Base-by-base conservation (phyloP, 2,888 invertebrate species). In the Lasioglossum lativentre region DNA sequence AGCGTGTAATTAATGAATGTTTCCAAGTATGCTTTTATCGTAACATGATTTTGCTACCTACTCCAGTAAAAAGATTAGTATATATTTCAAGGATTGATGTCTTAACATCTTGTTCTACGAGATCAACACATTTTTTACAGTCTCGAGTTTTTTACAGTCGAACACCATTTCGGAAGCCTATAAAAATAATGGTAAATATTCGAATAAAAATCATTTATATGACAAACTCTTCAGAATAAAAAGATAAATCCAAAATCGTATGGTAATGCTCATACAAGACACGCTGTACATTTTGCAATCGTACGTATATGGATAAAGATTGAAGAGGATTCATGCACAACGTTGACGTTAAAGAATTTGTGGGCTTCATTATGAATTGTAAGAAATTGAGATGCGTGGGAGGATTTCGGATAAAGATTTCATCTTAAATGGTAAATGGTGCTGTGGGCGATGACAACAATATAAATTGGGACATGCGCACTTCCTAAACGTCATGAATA, bases 341-440 rank as follows among this genome's bases (percentile, higher is more conserved):
- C 12, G 19, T 2, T 34, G 78, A 70, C 27, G 47, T 27, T 63
- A 45, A 66, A 45, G 45, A 68, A 76, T 45, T 63, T 23, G n/a
- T 47, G 42, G 16, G 76, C 16, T 34, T 68, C 47, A n/a, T 45
- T 42, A 30, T 12, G 23, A 70, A 70, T 70, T 70, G 38, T 38
- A 75, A 80, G 40, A 63, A 80, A 83, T 19, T 82, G 47, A 38
- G 63, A 38, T 42, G 47, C n/a, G 82, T 80, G 59, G 75, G 71
- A 75, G 75, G 71, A 82, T n/a, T 47, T 59, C 19, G 40, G 30
- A 42, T 23, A 59, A n/a, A 71, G 40, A 74, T 75, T 81, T 81
- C 45, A 70, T 38, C 27, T 80, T 56, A 56, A 47, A 27, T 45
- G 45, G 19, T n/a, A 45, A 59, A 73, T 80, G 12, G 12, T 30